Base-by-base conservation (phyloP, 1,140 invertebrate genomes). In the Cephus cinctus region DNA sequence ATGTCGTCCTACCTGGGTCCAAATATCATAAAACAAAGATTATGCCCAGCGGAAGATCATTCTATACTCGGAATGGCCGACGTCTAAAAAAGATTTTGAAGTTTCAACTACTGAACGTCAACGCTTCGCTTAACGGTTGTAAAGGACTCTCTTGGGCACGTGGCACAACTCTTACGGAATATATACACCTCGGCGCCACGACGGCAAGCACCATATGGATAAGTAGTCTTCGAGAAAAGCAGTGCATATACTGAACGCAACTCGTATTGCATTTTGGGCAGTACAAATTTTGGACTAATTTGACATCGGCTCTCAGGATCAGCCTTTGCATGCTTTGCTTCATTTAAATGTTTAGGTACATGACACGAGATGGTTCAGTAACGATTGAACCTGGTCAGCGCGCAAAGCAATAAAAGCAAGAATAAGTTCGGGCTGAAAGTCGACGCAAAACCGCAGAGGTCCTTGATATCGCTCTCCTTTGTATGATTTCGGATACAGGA, bases 401-500 rank as follows among this genome's bases (percentile, higher is more conserved):
- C 6, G 25, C 25, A 27, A 27, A 38, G n/a, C 11, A 38, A 18
- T 15, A 59, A 18, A 5, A 73, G 15, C 4, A 67, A 40, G 9
- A 45, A 35, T 42, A 57, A 40, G 41, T 67, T 67, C 2, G 65
- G 54, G n/a, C 36, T 15, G 4, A 55, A 25, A 14, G 39, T 56
- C 2, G 59, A 43, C 2, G 69, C 73, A 0, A 52, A 36, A 2
- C 75, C 75, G 41, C 75, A 77, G 5, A 71, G 62, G 27, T 77
- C 69, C 43, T 72, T 73, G 41, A 77, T 77, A 39, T 74, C 70
- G 42, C 81, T 82, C 67, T 89, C 88, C 56, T 86, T 83, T 16
- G 81, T 77, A 73, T 89, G 86, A 46, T 79, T 81, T 32, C 81
- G 82, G 45, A 88, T 84, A 63, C 87, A 90, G 15, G 83, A 83